Percentiles rank a stretch among this genome's conserved stretches.
Conservation (phyloP, 2,113 vertebrate genomes). For the Mesitornis unicolor region DNA sequence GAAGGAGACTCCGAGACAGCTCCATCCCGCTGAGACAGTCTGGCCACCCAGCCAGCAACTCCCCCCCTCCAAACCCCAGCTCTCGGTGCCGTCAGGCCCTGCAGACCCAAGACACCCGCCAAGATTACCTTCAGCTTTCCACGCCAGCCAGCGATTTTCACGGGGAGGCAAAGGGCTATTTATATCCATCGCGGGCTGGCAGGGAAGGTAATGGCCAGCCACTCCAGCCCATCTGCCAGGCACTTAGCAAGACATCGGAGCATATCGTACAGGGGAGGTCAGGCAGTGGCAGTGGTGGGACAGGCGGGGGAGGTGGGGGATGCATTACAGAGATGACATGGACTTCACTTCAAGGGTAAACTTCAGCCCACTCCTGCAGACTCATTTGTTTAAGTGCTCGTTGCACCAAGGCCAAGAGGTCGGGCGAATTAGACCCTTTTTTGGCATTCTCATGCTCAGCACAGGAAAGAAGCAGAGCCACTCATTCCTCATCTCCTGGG, state of each 20-base stretch:
- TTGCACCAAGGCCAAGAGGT: not conserved
- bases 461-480: not conserved
- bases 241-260: not conserved
- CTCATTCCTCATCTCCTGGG: not conserved
- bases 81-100: accelerated
- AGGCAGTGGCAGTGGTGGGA: not conserved
- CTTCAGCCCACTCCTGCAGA: not conserved
- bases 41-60: not conserved
- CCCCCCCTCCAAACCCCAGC: not conserved
- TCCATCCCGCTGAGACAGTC: not conserved
- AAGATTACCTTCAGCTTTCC: not conserved
- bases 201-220: not conserved
- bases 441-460: not conserved
- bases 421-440: not conserved
- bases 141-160: not conserved
- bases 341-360: not conserved
- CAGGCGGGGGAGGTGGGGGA: not conserved
- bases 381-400: not conserved
- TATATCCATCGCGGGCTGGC: not conserved
- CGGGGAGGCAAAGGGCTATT: not conserved
- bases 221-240: conserved; percentile 28
- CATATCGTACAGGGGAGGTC: not conserved
- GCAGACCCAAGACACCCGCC: not conserved
- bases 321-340: not conserved
- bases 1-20: not conserved